phyloP scores from a whole-genome alignment of 2,888 invertebrate genomes.

The Caenorhabditis parvicauda region DNA sequence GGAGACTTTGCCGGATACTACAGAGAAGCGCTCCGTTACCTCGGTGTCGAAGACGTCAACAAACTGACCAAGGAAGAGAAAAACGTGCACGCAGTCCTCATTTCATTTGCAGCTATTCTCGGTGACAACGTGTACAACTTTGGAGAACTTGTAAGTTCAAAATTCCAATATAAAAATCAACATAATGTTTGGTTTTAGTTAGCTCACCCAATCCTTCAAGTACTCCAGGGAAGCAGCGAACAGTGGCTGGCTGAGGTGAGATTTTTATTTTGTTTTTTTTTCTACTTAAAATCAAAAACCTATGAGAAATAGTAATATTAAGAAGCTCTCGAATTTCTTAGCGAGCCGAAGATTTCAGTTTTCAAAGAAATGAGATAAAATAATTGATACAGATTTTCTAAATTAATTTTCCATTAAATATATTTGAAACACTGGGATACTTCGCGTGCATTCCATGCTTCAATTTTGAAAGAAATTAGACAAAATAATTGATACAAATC shows the following conservation, averaged over 20 bases:
- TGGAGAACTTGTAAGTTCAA: slow-evolving; percentile 77
- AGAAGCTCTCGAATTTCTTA: no score
- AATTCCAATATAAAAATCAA: background rate
- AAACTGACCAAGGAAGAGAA: slow-evolving; percentile 43
- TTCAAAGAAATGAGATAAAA: no score
- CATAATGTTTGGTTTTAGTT: slow-evolving; percentile 69
- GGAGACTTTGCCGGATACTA: slow-evolving; percentile 93
- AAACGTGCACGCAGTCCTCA: slow-evolving; percentile 74
- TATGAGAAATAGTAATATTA: no score
- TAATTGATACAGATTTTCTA: no score
- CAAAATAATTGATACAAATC: no score
- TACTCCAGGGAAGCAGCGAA: slow-evolving; percentile 77
- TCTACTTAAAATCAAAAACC: background rate
- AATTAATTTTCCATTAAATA: no score
- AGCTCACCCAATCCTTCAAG: slow-evolving; percentile 87
- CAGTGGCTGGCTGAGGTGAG: slow-evolving; percentile 76
- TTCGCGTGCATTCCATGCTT: no score
- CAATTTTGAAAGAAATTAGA: no score
- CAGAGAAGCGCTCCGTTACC: slow-evolving; percentile 80
- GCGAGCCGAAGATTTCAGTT: no score
- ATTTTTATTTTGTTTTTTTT: slow-evolving; percentile 30
- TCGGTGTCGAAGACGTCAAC: slow-evolving; percentile 67
- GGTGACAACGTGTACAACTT: slow-evolving; percentile 95
- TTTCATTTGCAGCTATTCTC: slow-evolving; percentile 88
- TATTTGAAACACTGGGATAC: no score